Evolutionary conservation across 2,888 invertebrate genomes (phyloP), one percentile per base, ranked within the genome.

Genomic region (Brachypterus glaber): DNA sequence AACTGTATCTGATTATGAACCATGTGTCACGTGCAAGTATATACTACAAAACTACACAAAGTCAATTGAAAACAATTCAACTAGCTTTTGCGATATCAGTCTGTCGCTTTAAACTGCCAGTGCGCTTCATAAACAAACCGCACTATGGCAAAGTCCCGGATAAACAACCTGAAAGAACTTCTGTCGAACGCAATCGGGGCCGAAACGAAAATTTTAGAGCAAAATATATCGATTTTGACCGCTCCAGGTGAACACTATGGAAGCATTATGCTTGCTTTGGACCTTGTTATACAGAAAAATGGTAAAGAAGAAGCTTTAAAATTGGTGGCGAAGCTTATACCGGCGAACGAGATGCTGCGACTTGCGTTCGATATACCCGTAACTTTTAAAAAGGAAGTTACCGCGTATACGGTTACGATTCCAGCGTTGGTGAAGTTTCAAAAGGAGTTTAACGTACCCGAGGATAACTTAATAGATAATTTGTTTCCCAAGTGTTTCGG

Each of bases 191-290:
- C 55, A 9, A 38, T 60, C 14, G 56, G 55, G 4, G 47, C 53
- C 25, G 53, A 55, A 11, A 44, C 62, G 26, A 55, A 62, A 39
- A 48, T 73, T 2, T 37, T 65, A 2, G 58, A 66, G 1, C 65
- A 69, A 40, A 54, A 57, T 11, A 62, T 60, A 5, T 9, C 12
- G 4, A 27, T 49, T 7, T 54, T 72, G n/a, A 72, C 72, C 7
- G 69, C 70, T n/a, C 68, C 71, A 0, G 77, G 77, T 1, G 77
- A 77, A 49, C 77, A 77, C 52, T 77, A 76, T 52, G 76, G 76
- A 2, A 76, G 77, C 47, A 62, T 72, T 1, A 76, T 77, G 60
- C 49, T 76, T 1, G 63, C 66, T 1, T 49, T 64, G 2, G 57
- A 63, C 18, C 49, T 67, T 1, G 61, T 56, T 40, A 47, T 70